Evolutionary conservation across 2,113 vertebrate species (phyloP), one percentile per base, ranked within the genome.

Genomic region (Parus major): DNA sequence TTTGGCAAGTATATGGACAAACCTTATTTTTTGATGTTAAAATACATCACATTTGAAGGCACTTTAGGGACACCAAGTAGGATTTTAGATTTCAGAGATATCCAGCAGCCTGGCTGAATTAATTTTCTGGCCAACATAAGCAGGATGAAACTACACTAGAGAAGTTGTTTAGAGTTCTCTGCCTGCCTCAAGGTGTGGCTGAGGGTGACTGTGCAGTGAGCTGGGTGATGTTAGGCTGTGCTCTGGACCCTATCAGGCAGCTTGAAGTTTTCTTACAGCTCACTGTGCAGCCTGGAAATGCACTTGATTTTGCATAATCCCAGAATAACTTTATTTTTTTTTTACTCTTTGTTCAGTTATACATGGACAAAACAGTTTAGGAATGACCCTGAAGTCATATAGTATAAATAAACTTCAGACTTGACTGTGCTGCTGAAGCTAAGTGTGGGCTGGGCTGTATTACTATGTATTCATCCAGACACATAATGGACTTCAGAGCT

Each of bases 381-480:
- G 8, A 33, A 57, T 12, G 28, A 70, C 3, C 22, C 8, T 41
- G 10, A 9, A 50, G 25, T 36, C 42, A 42, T 28, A 42, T 3
- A 55, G 10, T 4, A 39, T 22, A 81, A 77, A 73, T 60, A 41
- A 17, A 66, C 13, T 41, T 21, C 15, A 53, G 31, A 17, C 63
- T 16, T 49, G 28, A 25, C 5, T 36, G 9, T 20, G 11, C 2
- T 63, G 28, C 47, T 90, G 47, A 59, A 82, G 41, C 3, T n/a
- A 61, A 36, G 20, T 15, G 8, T 63, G 13, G 8, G 9, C 9
- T 56, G 16, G 12, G 29, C 4, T 72, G 8, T 16, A 33, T 63
- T 59, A 12, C 3, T 14, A 3, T 4, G 2, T 17, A 7, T 8
- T 1, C 33, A 53, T 55, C 41, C 19, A 75, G 56, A n/a, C 3